Conservation (phyloP, 2,888 invertebrate species). For the Helobdella robusta region DNA sequence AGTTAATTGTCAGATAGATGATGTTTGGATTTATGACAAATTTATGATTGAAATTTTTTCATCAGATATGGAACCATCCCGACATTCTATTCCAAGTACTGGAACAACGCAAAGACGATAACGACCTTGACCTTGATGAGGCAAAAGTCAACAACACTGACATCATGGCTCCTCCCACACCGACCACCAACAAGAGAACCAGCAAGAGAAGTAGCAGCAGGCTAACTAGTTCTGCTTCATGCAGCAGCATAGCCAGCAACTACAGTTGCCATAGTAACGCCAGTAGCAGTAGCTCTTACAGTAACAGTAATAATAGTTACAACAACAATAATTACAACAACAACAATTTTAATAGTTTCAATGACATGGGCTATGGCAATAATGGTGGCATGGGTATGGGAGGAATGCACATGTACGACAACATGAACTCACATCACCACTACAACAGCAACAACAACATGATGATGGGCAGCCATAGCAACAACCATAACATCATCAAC, state of each 20-base stretch:
- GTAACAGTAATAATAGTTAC: no score
- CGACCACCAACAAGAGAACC: constrained; percentile 27
- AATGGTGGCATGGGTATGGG: no score
- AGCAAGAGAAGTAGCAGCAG: background rate
- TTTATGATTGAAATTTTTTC: background rate
- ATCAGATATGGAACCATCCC: constrained; percentile 54
- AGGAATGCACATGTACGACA: no score
- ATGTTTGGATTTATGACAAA: background rate
- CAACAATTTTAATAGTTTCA: no score
- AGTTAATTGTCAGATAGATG: background rate
- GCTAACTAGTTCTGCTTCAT: background rate
- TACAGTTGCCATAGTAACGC: no score
- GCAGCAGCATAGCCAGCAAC: constrained; percentile 17
- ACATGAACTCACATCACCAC: no score
- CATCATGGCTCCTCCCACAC: constrained; percentile 34
- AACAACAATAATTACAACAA: no score
- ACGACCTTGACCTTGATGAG: constrained; percentile 46
- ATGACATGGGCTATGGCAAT: no score
- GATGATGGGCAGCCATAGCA: no score
- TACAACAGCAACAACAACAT: no score
- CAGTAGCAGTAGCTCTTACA: no score
- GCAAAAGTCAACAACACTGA: constrained; percentile 27
- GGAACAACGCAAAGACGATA: constrained; percentile 43
- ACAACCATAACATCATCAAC: no score
- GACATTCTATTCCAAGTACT: constrained; percentile 49